Percentiles rank a stretch among this genome's conserved stretches.
Evolutionary conservation across 2,888 invertebrate genomes (phyloP).

Genomic region (Alloscopus bannaensis): DNA sequence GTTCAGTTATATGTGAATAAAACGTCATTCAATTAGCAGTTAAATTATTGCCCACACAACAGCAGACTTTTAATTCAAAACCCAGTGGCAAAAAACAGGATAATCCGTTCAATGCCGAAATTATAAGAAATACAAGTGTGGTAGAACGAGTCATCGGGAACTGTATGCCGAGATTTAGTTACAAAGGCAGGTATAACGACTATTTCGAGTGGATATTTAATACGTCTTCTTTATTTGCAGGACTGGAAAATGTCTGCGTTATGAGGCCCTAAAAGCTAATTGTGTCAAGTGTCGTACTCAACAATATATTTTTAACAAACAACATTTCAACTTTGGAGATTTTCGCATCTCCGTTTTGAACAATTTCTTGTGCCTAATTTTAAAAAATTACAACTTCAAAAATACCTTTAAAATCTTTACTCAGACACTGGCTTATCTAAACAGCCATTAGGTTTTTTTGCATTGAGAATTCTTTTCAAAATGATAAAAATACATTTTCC

Average conservation of each 20-base stretch:
- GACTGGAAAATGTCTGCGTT: slow-evolving; percentile 48
- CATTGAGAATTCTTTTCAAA: slow-evolving; percentile 40
- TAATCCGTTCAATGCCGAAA: neutral
- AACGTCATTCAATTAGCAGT: slow-evolving; percentile 54
- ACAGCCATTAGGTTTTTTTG: slow-evolving; percentile 2
- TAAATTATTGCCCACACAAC: slow-evolving; percentile 35
- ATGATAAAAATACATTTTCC: slow-evolving; percentile 44
- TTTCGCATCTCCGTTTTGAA: neutral
- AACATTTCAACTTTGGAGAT: slow-evolving; percentile 28
- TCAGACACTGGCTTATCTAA: slow-evolving; percentile 20
- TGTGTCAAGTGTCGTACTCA: slow-evolving; percentile 23
- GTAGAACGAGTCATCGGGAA: slow-evolving; percentile 54
- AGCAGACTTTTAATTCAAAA: slow-evolving; percentile 20
- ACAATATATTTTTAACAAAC: slow-evolving; percentile 34
- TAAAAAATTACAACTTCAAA: slow-evolving; percentile 15
- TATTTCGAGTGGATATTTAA: slow-evolving; percentile 12
- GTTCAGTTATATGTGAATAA: slow-evolving; percentile 44
- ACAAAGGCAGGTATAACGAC: slow-evolving; percentile 18
- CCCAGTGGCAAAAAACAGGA: neutral
- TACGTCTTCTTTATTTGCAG: slow-evolving; percentile 21
- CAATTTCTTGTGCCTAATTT: slow-evolving; percentile 18
- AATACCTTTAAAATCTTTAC: slow-evolving; percentile 47
- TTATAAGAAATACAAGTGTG: slow-evolving; percentile 32
- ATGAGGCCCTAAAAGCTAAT: slow-evolving; percentile 40
- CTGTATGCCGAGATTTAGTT: slow-evolving; percentile 41